A percentile compares a stretch with the other conserved stretches of the same genome.
Conservation (phyloP, 2,888 invertebrate genomes). For the Lasioglossum lativentre region DNA sequence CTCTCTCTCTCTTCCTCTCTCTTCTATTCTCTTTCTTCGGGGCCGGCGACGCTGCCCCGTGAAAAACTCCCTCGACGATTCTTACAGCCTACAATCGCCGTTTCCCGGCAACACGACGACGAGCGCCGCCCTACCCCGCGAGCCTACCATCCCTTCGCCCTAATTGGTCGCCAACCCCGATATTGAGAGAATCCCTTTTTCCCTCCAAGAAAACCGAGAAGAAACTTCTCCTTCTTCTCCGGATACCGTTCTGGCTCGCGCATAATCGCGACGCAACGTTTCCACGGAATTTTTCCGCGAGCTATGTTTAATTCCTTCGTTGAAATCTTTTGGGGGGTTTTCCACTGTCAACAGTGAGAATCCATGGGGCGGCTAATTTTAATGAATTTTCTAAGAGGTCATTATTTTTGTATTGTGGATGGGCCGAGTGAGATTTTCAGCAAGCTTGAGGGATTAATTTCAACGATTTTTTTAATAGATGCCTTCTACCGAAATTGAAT, state of each 20-base stretch:
- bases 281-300: background rate
- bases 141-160: constrained; percentile 63
- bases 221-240: constrained; percentile 25
- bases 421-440: background rate
- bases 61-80: constrained; percentile 70
- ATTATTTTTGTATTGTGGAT: background rate
- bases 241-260: background rate
- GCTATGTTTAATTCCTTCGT: background rate
- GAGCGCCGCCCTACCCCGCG: constrained; percentile 74
- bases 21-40: constrained; percentile 52
- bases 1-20: constrained; percentile 37
- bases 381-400: background rate
- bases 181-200: constrained; percentile 55
- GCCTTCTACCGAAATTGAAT: too few relatives aligned
- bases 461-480: background rate
- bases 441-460: background rate
- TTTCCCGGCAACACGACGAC: constrained; percentile 79
- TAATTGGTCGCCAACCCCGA: constrained; percentile 77
- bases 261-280: background rate
- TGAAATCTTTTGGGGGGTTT: background rate
- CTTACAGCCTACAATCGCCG: constrained; percentile 74
- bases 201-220: constrained; percentile 34
- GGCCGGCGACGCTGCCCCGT: constrained; percentile 50
- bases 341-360: background rate
- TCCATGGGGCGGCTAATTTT: background rate